Evolutionary conservation across 2,797 vertebrate species (phyloP), one percentile per base, ranked within the genome.

Genomic region (Brachyrhaphis roseni): DNA sequence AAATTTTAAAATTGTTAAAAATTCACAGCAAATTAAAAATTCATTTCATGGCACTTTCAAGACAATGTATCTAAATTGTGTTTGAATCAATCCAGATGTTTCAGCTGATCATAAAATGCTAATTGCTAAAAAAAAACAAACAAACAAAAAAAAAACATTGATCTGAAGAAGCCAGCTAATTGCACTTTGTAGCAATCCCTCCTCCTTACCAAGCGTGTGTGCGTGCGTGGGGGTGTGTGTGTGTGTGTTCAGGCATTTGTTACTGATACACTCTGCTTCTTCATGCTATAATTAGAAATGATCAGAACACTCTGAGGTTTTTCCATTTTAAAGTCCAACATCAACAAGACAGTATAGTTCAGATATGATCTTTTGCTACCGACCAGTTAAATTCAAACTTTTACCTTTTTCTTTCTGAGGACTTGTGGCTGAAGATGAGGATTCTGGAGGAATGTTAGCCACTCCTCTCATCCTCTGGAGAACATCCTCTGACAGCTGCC

Each of bases 401-500:
- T 28, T 45, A 81, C 55, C 93, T 88, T 85, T 73, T 72, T 91
- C 92, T 87, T 84, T 90, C 77, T 92, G 89, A 26, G 81, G 68
- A 62, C 62, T 85, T 55, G 92, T 59, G 34, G 86, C 23, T 23
- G 90, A 62, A 5, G 88, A 72, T 39, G 68, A 43, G 51, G 57
- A 78, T 53, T 90, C 90, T 78, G 92, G 90, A 75, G 92, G 76
- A 36, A 92, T 92, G 84, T 92, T 93, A 55, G 93, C 79, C 12
- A 95, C 86, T 62, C 96, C 95, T 84, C 94, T 97, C 98, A 99
- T 98, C 88, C 97, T 93, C 82, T 96, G 97, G 53, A 99, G 96
- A 49, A 99, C 96, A 41, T 97, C 97, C 78, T 98, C 97, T 78
- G 98, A 97, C 53, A 99, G 95, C 98, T 99, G 79, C 86, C 47